Conservation (phyloP, 2,888 invertebrate species). For the Parnassius orleans region DNA sequence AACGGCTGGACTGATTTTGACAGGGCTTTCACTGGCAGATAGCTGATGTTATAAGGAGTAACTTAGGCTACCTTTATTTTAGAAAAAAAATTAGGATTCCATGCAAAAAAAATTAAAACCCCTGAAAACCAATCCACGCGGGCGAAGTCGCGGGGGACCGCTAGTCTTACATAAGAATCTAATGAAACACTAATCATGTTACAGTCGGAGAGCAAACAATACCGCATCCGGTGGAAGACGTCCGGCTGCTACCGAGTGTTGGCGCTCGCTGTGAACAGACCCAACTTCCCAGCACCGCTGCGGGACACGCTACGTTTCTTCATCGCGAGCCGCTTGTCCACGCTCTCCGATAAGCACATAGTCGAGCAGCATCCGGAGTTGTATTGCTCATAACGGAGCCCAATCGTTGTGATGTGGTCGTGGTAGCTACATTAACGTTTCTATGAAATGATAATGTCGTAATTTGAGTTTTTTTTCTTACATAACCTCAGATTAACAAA, state of each 20-base stretch:
- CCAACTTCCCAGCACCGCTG: constrained; percentile 53
- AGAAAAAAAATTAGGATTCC: too few relatives aligned
- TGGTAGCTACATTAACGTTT: neutral
- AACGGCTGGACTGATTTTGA: too few relatives aligned
- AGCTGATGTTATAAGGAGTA: too few relatives aligned
- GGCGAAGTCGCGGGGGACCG: too few relatives aligned
- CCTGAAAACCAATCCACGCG: too few relatives aligned
- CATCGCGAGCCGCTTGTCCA: constrained; percentile 45
- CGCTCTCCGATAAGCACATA: constrained; percentile 33
- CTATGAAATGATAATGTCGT: too few relatives aligned
- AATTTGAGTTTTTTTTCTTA: too few relatives aligned
- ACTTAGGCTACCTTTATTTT: too few relatives aligned
- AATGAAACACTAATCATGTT: constrained; percentile 31
- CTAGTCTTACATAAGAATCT: too few relatives aligned
- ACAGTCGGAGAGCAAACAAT: constrained; percentile 85
- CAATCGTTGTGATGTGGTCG: neutral
- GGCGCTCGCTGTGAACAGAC: constrained; percentile 41
- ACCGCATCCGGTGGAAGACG: constrained; percentile 82
- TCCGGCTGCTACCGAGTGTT: constrained; percentile 82
- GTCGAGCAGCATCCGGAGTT: constrained; percentile 38
- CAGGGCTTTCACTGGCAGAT: too few relatives aligned
- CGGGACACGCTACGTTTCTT: constrained; percentile 63
- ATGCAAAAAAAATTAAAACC: too few relatives aligned
- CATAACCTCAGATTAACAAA: too few relatives aligned
- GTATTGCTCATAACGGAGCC: constrained; percentile 11